These are phyloP conservation scores for Datnioides undecimradiatus DNA, from an alignment of 2,113 vertebrate genomes.

Conservation along the genomic window DNA sequence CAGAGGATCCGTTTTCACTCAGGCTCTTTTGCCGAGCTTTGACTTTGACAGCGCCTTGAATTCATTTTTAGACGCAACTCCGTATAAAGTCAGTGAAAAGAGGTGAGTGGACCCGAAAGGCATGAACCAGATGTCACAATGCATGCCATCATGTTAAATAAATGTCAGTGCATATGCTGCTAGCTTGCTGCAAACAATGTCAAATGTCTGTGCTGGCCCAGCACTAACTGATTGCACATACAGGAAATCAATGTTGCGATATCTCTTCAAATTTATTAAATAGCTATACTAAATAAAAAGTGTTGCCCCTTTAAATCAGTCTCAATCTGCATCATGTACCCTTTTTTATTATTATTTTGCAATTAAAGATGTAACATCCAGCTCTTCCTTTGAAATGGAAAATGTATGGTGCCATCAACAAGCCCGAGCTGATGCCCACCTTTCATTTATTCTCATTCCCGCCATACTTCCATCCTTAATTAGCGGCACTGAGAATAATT, in stretches of 20 bases:
- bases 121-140: too few species aligned
- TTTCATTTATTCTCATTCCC: conserved; percentile 61
- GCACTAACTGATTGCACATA: too few species aligned
- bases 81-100: background rate
- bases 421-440: conserved; percentile 42
- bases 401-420: conserved; percentile 34
- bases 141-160: too few species aligned
- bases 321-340: background rate
- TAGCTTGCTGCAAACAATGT: background rate
- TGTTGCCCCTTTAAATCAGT: background rate
- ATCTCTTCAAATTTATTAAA: background rate
- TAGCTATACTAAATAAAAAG: background rate
- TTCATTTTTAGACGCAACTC: background rate
- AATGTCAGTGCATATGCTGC: background rate
- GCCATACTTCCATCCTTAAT: conserved; percentile 59
- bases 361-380: conserved; percentile 37
- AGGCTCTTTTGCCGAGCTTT: background rate
- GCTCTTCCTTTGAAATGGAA: conserved; percentile 50
- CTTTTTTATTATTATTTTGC: conserved; percentile 26
- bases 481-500: conserved; percentile 70
- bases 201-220: too few species aligned
- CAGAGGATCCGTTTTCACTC: background rate
- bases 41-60: background rate
- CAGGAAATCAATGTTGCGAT: background rate
- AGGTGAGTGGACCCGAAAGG: background rate